Percentiles rank a stretch among this genome's conserved stretches.
Evolutionary conservation across 1,140 invertebrate genomes (phyloP).

Genomic region (Rhagoletis zephyria): DNA sequence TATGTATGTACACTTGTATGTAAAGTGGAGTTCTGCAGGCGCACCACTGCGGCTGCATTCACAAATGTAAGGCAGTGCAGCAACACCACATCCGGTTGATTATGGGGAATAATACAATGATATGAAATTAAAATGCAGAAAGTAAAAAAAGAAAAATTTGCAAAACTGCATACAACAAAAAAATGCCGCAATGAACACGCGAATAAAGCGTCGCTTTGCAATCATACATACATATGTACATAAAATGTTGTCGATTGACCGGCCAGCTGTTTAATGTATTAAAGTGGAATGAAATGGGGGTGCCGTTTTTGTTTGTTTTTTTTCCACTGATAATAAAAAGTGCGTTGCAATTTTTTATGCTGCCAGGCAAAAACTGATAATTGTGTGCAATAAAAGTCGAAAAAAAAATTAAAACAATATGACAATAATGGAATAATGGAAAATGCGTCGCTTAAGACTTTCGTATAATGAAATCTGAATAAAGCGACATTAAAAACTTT

Average conservation of each 20-base stretch:
- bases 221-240: constrained; percentile 58
- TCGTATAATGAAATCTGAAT: too few species aligned
- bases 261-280: constrained; percentile 49
- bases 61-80: constrained; percentile 57
- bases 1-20: background rate
- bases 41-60: background rate
- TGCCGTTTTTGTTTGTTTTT: constrained; percentile 15
- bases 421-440: too few species aligned
- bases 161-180: constrained; percentile 2
- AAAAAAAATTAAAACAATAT: too few species aligned
- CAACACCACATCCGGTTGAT: constrained; percentile 66
- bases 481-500: too few species aligned
- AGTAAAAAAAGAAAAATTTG: background rate
- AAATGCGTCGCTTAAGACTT: too few species aligned
- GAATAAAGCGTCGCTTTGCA: constrained; percentile 62
- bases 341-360: constrained; percentile 24
- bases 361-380: constrained; percentile 14
- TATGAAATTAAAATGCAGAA: constrained; percentile 37
- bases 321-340: constrained; percentile 13
- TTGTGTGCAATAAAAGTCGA: background rate
- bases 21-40: background rate
- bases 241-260: constrained; percentile 20
- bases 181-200: constrained; percentile 6
- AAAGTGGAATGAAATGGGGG: constrained; percentile 52
- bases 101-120: constrained; percentile 52